These are phyloP conservation scores for Sorex araneus DNA, from an alignment of 2,113 vertebrate genomes.

Conservation along the genomic window DNA sequence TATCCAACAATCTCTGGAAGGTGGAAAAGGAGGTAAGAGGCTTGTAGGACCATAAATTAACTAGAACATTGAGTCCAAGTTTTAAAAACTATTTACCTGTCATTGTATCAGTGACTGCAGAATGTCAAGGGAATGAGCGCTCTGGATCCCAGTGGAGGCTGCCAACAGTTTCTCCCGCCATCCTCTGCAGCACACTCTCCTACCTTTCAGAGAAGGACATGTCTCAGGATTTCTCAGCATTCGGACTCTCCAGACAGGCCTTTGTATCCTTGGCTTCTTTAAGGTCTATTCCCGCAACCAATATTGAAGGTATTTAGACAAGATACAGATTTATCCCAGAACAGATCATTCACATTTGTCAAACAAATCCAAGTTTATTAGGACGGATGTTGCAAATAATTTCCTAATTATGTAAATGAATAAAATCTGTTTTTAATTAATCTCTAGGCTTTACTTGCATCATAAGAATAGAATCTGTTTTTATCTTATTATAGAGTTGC, in stretches of 20 bases:
- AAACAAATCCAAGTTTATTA: constrained; percentile 81
- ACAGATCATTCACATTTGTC: constrained; percentile 77
- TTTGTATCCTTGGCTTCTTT: background rate
- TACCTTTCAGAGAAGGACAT: too few relatives aligned
- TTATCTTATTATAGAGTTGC: constrained; percentile 59
- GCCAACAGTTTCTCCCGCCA: background rate
- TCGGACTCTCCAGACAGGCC: background rate
- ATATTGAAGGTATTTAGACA: constrained; percentile 66
- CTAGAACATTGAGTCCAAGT: constrained; percentile 75
- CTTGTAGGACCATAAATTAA: background rate
- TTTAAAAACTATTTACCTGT: constrained; percentile 72
- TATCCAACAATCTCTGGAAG: constrained; percentile 44
- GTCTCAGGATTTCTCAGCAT: background rate
- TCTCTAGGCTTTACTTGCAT: constrained; percentile 80
- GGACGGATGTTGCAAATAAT: constrained; percentile 77
- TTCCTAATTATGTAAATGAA: constrained; percentile 82
- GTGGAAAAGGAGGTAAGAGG: constrained; percentile 59
- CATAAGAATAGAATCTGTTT: constrained; percentile 73
- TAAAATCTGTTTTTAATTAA: constrained; percentile 83
- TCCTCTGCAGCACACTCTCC: background rate
- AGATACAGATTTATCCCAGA: constrained; percentile 64
- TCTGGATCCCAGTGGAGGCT: background rate
- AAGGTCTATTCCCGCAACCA: constrained; percentile 29
- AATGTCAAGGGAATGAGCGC: constrained; percentile 47
- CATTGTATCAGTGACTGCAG: constrained; percentile 33